phyloP scores from a whole-genome alignment of 2,113 vertebrate species.

The Nymphicus hollandicus region DNA sequence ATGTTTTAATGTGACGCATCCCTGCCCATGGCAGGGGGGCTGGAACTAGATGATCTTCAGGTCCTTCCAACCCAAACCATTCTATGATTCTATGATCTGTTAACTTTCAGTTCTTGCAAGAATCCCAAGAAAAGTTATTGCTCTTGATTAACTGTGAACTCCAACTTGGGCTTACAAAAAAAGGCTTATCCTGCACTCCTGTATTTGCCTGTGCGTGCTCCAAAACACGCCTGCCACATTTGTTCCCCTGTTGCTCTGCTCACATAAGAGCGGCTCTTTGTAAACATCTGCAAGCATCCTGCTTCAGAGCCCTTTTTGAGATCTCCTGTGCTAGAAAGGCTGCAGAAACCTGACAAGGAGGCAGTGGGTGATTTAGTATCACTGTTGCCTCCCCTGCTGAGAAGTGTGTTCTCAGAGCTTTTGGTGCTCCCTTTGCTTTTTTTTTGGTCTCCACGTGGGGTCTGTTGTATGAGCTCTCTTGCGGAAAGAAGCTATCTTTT shows the following conservation, averaged over 20 bases:
- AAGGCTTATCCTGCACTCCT: neutral
- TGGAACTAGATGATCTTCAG: neutral
- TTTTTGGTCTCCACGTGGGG: neutral
- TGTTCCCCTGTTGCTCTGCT: neutral
- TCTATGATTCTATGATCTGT: neutral
- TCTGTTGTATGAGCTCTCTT: neutral
- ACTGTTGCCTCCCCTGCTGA: neutral
- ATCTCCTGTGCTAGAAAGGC: neutral
- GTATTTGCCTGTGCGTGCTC: neutral
- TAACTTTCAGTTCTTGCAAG: neutral
- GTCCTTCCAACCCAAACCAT: neutral
- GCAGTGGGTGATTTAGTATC: slow-evolving; percentile 1
- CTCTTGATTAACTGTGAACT: neutral
- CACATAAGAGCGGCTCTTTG: neutral
- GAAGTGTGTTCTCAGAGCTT: neutral
- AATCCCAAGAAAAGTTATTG: neutral
- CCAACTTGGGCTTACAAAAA: neutral
- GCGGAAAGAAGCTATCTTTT: neutral
- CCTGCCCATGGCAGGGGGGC: neutral
- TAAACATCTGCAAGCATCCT: neutral
- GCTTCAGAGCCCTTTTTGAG: neutral
- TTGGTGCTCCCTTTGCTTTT: neutral
- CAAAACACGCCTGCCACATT: neutral
- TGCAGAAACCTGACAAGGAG: neutral
- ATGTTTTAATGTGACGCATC: rapidly evolving